Evolutionary conservation across 2,113 vertebrate species (phyloP).

Genomic region (Sphyrna mokarran): DNA sequence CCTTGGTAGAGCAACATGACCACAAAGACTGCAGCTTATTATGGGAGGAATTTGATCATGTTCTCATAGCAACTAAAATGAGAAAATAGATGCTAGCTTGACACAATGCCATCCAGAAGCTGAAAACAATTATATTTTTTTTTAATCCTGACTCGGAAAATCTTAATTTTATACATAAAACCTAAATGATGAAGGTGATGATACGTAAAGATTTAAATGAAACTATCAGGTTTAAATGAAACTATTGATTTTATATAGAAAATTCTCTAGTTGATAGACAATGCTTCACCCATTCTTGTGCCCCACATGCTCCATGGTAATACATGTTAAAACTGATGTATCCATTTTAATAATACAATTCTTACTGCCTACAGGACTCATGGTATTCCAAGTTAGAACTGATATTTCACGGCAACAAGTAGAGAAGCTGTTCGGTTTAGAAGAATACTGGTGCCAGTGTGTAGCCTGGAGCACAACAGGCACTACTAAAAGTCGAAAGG

Average conservation of each 20-base stretch:
- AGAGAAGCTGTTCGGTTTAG: conserved; percentile 93
- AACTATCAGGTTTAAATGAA: background rate
- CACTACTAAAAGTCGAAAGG: conserved; percentile 97
- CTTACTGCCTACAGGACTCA: conserved; percentile 64
- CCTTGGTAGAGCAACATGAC: background rate
- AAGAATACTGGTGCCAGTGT: conserved; percentile 98
- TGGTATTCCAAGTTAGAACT: conserved; percentile 87
- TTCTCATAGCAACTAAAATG: background rate
- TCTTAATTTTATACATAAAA: background rate
- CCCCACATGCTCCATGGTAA: background rate
- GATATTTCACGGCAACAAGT: conserved; percentile 95
- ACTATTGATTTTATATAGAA: background rate
- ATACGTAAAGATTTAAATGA: background rate
- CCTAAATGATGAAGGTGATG: background rate
- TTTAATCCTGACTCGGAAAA: background rate
- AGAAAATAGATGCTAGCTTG: background rate
- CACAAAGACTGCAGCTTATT: background rate
- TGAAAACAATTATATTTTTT: background rate
- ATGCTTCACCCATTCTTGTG: background rate
- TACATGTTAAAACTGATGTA: background rate
- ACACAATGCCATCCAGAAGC: background rate
- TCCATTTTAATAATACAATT: background rate
- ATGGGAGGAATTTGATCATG: background rate
- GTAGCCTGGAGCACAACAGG: conserved; percentile 96
- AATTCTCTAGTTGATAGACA: background rate